These are phyloP conservation scores for Platanista minor DNA, from an alignment of 2,113 vertebrate species.

Conservation along the genomic window DNA sequence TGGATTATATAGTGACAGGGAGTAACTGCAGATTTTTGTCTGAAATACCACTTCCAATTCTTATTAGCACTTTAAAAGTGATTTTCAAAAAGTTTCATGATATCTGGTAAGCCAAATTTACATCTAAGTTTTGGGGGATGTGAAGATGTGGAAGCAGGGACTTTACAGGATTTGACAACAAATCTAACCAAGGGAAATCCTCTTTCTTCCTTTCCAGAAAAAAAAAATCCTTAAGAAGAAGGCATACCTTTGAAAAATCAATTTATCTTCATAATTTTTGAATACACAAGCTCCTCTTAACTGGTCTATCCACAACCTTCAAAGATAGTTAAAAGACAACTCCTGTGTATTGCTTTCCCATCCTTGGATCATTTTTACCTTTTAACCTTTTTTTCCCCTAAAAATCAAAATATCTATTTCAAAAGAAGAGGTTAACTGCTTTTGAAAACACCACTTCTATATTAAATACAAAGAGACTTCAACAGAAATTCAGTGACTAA, in stretches of 20 bases:
- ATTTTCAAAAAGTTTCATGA: background rate
- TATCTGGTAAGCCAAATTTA: background rate
- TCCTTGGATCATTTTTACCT: background rate
- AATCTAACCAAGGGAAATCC: background rate
- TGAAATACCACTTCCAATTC: background rate
- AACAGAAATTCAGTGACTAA: background rate
- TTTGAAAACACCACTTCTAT: background rate
- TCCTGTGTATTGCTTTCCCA: background rate
- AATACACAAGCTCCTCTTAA: background rate
- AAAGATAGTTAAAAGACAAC: background rate
- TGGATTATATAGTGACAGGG: background rate
- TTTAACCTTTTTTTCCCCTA: background rate
- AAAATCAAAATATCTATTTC: background rate
- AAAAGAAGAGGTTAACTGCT: constrained; percentile 11
- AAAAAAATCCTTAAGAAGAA: background rate
- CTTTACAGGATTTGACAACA: constrained; percentile 3
- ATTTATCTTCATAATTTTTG: constrained; percentile 6
- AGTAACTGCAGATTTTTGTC: background rate
- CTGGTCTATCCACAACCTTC: background rate
- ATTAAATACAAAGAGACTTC: background rate
- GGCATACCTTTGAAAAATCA: constrained; percentile 24
- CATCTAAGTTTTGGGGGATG: background rate
- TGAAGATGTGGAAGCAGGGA: background rate
- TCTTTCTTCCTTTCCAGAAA: background rate
- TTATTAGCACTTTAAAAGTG: background rate